A percentile compares a stretch with the other conserved stretches of the same genome.
phyloP scores from a whole-genome alignment of 2,113 vertebrate species.

The Sceloporus undulatus region DNA sequence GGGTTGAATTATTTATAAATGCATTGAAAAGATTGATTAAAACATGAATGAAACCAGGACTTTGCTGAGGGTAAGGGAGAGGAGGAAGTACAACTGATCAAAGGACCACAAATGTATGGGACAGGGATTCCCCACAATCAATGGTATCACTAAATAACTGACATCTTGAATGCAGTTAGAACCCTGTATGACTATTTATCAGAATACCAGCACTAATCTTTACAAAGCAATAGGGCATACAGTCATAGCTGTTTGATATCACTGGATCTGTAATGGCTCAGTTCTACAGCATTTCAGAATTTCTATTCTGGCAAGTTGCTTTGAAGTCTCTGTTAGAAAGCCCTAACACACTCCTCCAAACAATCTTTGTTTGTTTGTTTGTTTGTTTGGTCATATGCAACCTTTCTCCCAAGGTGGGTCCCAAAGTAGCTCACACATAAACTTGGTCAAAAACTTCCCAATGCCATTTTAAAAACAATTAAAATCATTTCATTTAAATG shows the following conservation, averaged over 20 bases:
- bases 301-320: not conserved
- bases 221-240: not conserved
- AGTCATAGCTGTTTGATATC: not conserved
- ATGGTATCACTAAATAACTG: rapidly evolving
- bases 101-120: not conserved
- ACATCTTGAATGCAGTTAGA: not conserved
- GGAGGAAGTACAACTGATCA: not conserved
- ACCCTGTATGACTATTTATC: rapidly evolving
- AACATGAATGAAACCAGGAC: not conserved
- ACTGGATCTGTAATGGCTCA: not conserved
- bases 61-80: not conserved
- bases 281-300: not conserved
- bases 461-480: too few species aligned
- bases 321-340: not conserved
- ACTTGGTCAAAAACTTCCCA: too few species aligned
- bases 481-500: too few species aligned
- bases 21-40: not conserved
- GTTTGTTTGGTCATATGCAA: too few species aligned
- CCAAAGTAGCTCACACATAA: too few species aligned
- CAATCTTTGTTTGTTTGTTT: too few species aligned
- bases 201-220: not conserved
- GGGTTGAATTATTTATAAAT: constrained; percentile 15
- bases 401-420: too few species aligned
- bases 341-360: not conserved
- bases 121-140: rapidly evolving